These are phyloP conservation scores for Dendropsophus ebraccatus DNA, from an alignment of 2,113 vertebrate species.

Conservation along the genomic window DNA sequence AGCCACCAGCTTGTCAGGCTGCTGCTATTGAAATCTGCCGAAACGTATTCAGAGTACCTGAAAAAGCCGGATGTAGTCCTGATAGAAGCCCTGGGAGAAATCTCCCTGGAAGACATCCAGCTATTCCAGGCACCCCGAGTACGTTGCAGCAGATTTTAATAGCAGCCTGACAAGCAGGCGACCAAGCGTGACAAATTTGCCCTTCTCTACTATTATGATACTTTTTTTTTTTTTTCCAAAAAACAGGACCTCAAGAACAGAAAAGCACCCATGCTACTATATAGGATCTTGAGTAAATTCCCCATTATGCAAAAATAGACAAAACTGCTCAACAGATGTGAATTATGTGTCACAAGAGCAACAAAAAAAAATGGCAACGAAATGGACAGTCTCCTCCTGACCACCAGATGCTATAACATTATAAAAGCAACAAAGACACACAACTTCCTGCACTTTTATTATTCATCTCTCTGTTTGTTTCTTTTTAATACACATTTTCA, in stretches of 20 bases:
- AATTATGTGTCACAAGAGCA: neutral
- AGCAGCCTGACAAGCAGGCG: too few relatives aligned
- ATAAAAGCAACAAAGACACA: conserved; percentile 62
- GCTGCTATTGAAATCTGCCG: too few relatives aligned
- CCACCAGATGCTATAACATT: conserved; percentile 43
- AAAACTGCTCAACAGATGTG: conserved; percentile 22
- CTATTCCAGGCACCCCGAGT: too few relatives aligned
- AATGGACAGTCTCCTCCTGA: conserved; percentile 23
- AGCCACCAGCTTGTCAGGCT: too few relatives aligned
- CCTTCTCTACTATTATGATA: too few relatives aligned
- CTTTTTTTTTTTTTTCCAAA: too few relatives aligned
- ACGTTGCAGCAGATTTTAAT: too few relatives aligned
- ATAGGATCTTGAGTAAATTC: neutral
- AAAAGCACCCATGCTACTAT: neutral
- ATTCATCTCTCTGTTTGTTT: conserved; percentile 72
- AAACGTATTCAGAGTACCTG: too few relatives aligned
- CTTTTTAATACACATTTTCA: conserved; percentile 67
- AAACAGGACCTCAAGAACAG: conserved; percentile 21
- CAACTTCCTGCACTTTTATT: conserved; percentile 67
- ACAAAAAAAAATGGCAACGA: conserved; percentile 2
- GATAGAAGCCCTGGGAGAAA: too few relatives aligned
- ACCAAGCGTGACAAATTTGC: too few relatives aligned
- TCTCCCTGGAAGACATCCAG: too few relatives aligned
- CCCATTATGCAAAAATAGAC: conserved; percentile 17
- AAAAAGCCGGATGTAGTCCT: too few relatives aligned